Conservation (phyloP, 2,888 invertebrate genomes). For the Pyralis farinalis region DNA sequence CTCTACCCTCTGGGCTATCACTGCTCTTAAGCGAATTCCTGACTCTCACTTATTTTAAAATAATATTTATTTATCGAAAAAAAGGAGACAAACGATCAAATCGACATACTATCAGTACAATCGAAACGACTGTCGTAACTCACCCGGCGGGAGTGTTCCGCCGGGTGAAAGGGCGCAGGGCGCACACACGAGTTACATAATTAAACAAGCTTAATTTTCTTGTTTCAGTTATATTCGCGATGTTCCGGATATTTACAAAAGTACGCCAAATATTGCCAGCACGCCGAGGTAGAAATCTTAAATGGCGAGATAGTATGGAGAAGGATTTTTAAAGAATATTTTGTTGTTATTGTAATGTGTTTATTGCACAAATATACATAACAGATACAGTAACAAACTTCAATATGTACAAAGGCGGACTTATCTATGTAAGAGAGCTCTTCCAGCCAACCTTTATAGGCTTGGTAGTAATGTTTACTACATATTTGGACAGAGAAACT, state of each 20-base stretch:
- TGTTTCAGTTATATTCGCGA: constrained; percentile 67
- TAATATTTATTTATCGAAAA: too few species aligned
- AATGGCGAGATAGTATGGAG: constrained; percentile 31
- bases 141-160: not conserved
- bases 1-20: too few species aligned
- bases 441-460: too few species aligned
- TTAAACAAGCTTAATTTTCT: constrained; percentile 77
- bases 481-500: too few species aligned
- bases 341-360: too few species aligned
- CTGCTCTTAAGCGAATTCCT: too few species aligned
- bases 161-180: constrained; percentile 30
- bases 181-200: constrained; percentile 59
- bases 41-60: too few species aligned
- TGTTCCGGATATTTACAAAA: constrained; percentile 70
- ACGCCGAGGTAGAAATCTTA: constrained; percentile 66
- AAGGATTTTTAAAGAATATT: constrained; percentile 14
- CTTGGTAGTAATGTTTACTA: too few species aligned
- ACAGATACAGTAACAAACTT: too few species aligned
- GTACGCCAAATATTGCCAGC: constrained; percentile 75
- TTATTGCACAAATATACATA: too few species aligned
- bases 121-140: not conserved
- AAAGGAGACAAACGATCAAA: not conserved
- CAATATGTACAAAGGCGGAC: too few species aligned
- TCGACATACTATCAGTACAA: not conserved
- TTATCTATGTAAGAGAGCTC: too few species aligned